These are phyloP conservation scores for Pardalotus punctatus DNA, from an alignment of 2,113 vertebrate genomes.

Conservation along the genomic window DNA sequence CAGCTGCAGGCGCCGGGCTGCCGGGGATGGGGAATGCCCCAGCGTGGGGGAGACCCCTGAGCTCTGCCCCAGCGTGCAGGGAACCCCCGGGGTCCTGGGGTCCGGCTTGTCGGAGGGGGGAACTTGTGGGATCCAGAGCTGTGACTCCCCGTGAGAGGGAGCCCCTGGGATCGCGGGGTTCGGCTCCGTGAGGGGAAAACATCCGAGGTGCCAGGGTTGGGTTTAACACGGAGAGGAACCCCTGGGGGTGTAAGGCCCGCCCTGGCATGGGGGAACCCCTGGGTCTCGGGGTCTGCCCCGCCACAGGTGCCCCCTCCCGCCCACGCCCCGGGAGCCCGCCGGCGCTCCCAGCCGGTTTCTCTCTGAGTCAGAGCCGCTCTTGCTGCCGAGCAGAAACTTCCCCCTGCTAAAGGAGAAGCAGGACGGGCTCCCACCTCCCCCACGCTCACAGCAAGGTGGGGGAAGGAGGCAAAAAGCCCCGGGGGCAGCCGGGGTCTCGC, in stretches of 20 bases:
- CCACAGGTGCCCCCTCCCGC: not conserved
- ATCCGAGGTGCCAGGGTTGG: not conserved
- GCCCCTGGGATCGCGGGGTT: not conserved
- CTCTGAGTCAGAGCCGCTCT: constrained; percentile 7
- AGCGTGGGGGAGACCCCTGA: rapidly evolving
- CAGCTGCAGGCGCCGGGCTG: not conserved
- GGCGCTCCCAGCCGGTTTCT: not conserved
- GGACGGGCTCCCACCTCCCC: not conserved
- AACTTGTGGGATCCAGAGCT: not conserved
- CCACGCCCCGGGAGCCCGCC: rapidly evolving
- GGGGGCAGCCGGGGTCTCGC: not conserved
- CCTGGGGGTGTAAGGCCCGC: not conserved
- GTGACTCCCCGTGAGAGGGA: too few species aligned
- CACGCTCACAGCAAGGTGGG: not conserved
- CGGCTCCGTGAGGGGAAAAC: not conserved
- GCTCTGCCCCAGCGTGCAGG: not conserved
- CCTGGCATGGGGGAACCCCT: not conserved
- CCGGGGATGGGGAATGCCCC: not conserved
- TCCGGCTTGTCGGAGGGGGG: rapidly evolving
- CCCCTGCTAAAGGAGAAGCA: not conserved
- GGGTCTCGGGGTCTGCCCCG: not conserved
- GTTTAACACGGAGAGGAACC: not conserved
- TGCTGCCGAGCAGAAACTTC: not conserved
- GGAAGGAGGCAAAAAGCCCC: not conserved
- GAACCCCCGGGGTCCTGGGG: not conserved